phyloP scores from a whole-genome alignment of 2,797 vertebrate genomes.

The Aldrovandia affinis region DNA sequence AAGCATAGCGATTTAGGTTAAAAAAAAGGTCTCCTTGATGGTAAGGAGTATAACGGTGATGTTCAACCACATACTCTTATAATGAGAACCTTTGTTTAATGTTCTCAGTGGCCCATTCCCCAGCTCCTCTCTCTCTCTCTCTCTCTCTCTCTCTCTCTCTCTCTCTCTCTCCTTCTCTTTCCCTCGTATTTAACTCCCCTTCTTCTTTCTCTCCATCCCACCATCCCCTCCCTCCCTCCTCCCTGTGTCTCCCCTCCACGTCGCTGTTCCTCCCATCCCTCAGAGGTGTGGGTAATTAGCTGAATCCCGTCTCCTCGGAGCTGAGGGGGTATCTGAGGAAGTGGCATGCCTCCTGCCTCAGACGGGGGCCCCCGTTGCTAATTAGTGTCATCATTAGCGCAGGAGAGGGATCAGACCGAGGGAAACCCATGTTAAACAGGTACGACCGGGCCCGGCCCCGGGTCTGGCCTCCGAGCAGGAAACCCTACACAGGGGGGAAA shows the following conservation, averaged over 20 bases:
- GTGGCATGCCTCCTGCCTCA: conserved; percentile 60
- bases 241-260: not conserved
- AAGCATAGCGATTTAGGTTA: not conserved
- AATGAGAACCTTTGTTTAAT: conserved; percentile 21
- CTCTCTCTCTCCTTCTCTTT: not conserved
- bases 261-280: conserved; percentile 51
- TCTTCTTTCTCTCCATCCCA: not conserved
- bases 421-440: conserved; percentile 29
- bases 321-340: not conserved
- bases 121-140: conserved; percentile 38
- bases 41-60: not conserved
- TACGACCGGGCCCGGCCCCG: not conserved
- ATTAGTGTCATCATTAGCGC: conserved; percentile 77
- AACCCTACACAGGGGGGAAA: not conserved
- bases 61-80: not conserved
- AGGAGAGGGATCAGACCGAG: conserved; percentile 50
- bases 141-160: conserved; percentile 12
- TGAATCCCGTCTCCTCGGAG: conserved; percentile 39
- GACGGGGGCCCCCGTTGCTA: conserved; percentile 64
- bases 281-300: conserved; percentile 76
- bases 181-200: not conserved
- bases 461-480: not conserved
- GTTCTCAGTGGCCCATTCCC: conserved; percentile 24
- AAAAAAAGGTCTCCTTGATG: not conserved
- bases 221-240: not conserved